phyloP scores from a whole-genome alignment of 2,888 invertebrate genomes.

The Thymelicus lineola region DNA sequence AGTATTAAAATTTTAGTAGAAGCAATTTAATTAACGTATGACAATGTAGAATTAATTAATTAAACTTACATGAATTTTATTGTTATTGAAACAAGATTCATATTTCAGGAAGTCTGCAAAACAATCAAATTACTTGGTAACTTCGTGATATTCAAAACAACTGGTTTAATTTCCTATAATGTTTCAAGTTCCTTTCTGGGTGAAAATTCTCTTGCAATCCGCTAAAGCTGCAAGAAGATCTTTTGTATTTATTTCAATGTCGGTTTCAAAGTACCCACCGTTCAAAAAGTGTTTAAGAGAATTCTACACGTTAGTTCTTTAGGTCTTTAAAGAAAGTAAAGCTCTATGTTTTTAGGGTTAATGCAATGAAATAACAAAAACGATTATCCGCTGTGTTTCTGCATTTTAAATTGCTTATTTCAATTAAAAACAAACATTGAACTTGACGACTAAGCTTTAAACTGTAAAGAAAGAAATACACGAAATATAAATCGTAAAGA shows the following conservation, averaged over 20 bases:
- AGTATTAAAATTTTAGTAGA: too few species aligned
- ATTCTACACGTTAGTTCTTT: constrained; percentile 7
- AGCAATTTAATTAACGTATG: too few species aligned
- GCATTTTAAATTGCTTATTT: too few species aligned
- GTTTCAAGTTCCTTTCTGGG: constrained; percentile 13
- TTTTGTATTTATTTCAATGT: constrained; percentile 26
- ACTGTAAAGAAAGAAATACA: too few species aligned
- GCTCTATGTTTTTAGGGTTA: background rate
- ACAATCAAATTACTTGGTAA: background rate
- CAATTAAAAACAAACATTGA: too few species aligned
- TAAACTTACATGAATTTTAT: too few species aligned
- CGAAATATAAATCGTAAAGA: too few species aligned
- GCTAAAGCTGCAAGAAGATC: constrained; percentile 10
- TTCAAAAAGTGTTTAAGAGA: constrained; percentile 17
- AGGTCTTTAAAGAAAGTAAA: background rate
- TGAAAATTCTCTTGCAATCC: constrained; percentile 10
- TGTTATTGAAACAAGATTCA: background rate
- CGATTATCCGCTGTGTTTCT: too few species aligned
- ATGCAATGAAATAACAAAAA: too few species aligned
- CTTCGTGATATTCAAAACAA: constrained; percentile 3
- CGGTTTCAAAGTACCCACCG: constrained; percentile 5
- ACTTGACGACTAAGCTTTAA: too few species aligned
- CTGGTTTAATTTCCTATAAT: constrained; percentile 23
- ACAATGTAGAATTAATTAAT: too few species aligned
- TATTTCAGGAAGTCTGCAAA: background rate